Percentiles rank a stretch among this genome's conserved stretches.
Evolutionary conservation across 2,888 invertebrate genomes (phyloP).

Genomic region (Eucriotettix oculatus): DNA sequence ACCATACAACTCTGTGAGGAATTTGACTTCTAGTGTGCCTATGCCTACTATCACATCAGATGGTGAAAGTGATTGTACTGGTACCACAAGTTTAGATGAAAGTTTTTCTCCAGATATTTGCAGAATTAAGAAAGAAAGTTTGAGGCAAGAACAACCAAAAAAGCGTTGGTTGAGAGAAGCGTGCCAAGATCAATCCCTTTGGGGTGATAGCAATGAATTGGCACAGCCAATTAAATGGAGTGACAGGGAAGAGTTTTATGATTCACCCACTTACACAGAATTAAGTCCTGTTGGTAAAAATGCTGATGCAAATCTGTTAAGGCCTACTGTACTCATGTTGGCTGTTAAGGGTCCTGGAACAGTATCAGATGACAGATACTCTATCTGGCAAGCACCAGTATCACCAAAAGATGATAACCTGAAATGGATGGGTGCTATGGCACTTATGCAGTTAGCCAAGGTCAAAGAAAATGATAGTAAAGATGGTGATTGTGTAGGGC

Average conservation of each 20-base stretch:
- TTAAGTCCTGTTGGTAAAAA: not conserved
- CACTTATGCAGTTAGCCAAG: conserved; percentile 38
- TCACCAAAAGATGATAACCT: conserved; percentile 25
- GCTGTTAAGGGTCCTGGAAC: conserved; percentile 3
- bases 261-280: not conserved
- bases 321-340: conserved; percentile 35
- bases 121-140: conserved; percentile 3
- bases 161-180: conserved; percentile 43
- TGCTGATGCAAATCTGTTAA: conserved; percentile 27
- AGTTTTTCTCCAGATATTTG: conserved; percentile 1
- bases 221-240: conserved; percentile 35
- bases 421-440: conserved; percentile 41
- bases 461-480: conserved; percentile 1
- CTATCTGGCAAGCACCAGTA: not conserved
- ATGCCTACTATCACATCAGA: not conserved
- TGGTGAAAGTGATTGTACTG: not conserved
- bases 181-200: conserved; percentile 23
- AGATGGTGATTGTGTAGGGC: not conserved
- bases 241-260: conserved; percentile 9
- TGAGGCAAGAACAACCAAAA: conserved; percentile 29
- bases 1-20: not conserved
- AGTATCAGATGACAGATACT: not conserved
- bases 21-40: too few relatives aligned
- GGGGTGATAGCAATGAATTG: conserved; percentile 24
- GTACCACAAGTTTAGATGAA: conserved; percentile 1